Base-by-base conservation (phyloP, 2,888 invertebrate species). In the Podabrus alpinus region DNA sequence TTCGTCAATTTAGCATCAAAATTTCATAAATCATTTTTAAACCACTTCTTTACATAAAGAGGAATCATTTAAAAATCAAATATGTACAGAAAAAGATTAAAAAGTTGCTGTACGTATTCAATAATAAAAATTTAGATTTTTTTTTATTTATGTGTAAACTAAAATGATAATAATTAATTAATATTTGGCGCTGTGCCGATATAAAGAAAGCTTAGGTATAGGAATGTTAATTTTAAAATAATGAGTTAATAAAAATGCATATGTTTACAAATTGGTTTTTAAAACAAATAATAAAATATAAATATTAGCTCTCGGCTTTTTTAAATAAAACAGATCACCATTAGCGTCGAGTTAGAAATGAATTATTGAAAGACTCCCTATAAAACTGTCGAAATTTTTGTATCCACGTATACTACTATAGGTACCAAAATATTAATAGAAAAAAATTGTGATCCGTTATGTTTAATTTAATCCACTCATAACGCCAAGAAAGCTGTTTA, bases 161-260 rank as follows among this genome's bases (percentile, higher is more conserved):
- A 66, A 59, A 69, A 73, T 73, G 69, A 73, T 60, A 59, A 69
- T 68, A 45, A 45, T 45, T 45, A 45, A 69, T 73, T 64, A 45
- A 73, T 61, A 67, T 72, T 75, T 60, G 21, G 59, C 16, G 59
- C 45, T 45, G n/a, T 9, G 45, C 45, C 25, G 60, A 61, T 69
- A 67, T 19, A 61, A 72, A 70, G 61, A 19, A 19, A 45, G 17
- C 29, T 29, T 29, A 29, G 64, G 69, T 45, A 62, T 67, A 72
- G 61, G 75, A 72, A 72, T 75, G 67, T 73, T 76, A 76, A 73
- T 76, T 76, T 73, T 68, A 45, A 64, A 72, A 80, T 83, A 84
- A 84, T 84, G 83, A 83, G 84, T 81, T 81, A 83, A 83, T 84
- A 83, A 84, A 84, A 83, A 84, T 84, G 83, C 82, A 81, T 81